Evolutionary conservation across 2,888 invertebrate genomes (phyloP), one percentile per base, ranked within the genome.

Genomic region (Eilema depressum): DNA sequence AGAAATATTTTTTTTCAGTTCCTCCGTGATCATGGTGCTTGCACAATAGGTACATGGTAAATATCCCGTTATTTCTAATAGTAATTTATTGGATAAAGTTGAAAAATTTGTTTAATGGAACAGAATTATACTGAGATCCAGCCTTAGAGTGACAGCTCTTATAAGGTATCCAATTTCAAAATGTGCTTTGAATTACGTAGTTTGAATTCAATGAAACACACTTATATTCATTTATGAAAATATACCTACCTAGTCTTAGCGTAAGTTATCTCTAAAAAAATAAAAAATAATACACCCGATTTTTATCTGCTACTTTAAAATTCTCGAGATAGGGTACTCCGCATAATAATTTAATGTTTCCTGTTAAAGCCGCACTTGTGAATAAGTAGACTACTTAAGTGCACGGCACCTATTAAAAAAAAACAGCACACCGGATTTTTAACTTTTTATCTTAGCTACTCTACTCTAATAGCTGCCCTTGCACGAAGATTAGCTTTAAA

Each of bases 381-480:
- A 53, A 28, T 30, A 20, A 30, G 28, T n/a, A 53, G n/a, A 14
- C 56, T 63, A 41, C 41, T 63, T 65, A 65, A 65, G 64, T 65
- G 30, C 8, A 56, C 30, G 56, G 64, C 64, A 7, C 53, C 56
- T 17, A 41, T n/a, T 56, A n/a, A 30, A 56, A n/a, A 53, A 7
- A 65, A 1, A n/a, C 53, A 30, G 14, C 64, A 64, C n/a, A 53
- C 23, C 14, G 10, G 23, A 25, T 37, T 41, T 63, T 11, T 41
- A 25, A 41, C 23, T 10, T 63, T 3, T 25, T 41, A 26, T 63
- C 63, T 63, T 26, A 26, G 20, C 7, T 17, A 41, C 17, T 17
- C 7, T 17, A 41, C 17, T 17, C 25, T 23, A 53, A 53, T 37
- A 11, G 25, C 7, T 41, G 11, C 1, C 17, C 17, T 63, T 41